These are phyloP conservation scores for Pseudochirops cupreus DNA, from an alignment of 2,797 vertebrate species.

Conservation along the genomic window DNA sequence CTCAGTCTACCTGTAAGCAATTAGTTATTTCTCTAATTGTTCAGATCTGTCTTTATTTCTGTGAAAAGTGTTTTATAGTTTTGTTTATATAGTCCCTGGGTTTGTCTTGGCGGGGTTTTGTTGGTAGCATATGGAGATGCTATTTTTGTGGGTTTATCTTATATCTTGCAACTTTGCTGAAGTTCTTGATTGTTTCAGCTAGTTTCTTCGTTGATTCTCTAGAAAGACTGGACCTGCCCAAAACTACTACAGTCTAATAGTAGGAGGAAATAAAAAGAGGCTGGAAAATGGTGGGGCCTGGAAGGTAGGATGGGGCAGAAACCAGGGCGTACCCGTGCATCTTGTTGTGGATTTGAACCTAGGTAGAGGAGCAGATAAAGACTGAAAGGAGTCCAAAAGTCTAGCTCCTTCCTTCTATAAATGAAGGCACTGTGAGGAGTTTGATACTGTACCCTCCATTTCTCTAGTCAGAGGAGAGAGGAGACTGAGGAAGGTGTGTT, in stretches of 20 bases:
- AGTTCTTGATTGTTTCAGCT: background rate
- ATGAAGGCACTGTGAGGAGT: background rate
- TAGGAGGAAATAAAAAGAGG: background rate
- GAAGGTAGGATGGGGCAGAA: background rate
- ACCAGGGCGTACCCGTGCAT: background rate
- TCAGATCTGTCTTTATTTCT: background rate
- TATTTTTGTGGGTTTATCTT: background rate
- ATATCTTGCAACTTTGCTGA: background rate
- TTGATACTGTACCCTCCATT: background rate
- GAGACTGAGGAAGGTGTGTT: background rate
- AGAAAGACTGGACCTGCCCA: background rate
- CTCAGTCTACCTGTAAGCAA: background rate
- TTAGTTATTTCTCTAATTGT: too few species aligned
- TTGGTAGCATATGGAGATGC: background rate
- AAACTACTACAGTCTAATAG: background rate
- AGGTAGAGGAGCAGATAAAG: background rate
- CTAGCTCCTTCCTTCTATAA: background rate
- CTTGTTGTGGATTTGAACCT: background rate
- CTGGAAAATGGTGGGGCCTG: background rate
- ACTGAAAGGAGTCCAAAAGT: background rate
- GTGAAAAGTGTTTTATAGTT: background rate
- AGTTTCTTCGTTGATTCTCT: background rate
- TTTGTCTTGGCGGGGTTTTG: background rate
- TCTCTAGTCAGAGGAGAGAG: background rate
- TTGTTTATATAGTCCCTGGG: background rate